Evolutionary conservation across 1,140 invertebrate species (phyloP).

Genomic region (Centruroides sculpturatus): DNA sequence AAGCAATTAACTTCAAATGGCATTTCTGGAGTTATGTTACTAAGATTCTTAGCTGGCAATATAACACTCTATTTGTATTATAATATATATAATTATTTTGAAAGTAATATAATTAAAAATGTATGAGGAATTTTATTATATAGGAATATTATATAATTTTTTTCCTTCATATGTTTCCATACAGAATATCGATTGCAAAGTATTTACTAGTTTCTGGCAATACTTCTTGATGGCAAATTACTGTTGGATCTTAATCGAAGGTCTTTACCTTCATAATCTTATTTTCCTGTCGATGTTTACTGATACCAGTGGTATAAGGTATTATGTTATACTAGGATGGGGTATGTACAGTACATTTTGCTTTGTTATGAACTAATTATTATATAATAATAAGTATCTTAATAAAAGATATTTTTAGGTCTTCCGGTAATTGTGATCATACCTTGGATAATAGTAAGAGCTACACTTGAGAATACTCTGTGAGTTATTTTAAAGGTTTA

Average conservation of each 20-base stretch:
- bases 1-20: no score
- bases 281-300: conserved; percentile 57
- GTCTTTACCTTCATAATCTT: conserved; percentile 61
- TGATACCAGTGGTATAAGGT: conserved; percentile 45
- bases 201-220: conserved; percentile 47
- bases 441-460: conserved; percentile 41
- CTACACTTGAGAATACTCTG: conserved; percentile 39
- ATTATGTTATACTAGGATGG: conserved; percentile 57
- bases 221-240: conserved; percentile 63
- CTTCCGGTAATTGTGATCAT: conserved; percentile 8
- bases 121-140: no score
- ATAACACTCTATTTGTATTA: no score
- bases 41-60: no score
- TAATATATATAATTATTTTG: no score
- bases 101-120: no score
- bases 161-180: conserved; percentile 16
- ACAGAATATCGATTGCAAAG: conserved; percentile 52
- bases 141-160: no score
- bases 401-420: no score
- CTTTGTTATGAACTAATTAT: neutral
- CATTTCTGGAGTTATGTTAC: no score
- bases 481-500: conserved; percentile 8
- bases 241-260: conserved; percentile 67
- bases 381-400: no score
- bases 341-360: conserved; percentile 34